Evolutionary conservation across 2,113 vertebrate species (phyloP).

Genomic region (Tyto alba): DNA sequence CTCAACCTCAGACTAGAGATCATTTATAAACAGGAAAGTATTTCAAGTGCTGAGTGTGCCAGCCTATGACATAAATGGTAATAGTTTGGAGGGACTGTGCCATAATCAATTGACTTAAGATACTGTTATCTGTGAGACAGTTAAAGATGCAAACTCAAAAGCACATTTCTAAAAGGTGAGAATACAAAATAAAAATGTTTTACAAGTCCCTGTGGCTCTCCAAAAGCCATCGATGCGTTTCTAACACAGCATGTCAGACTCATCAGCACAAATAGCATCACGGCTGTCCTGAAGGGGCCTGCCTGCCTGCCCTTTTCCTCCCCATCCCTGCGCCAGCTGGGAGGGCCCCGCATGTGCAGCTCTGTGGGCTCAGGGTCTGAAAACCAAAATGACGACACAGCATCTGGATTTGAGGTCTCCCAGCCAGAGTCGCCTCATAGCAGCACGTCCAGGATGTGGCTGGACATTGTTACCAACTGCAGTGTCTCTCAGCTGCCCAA

Average conservation of each 20-base stretch:
- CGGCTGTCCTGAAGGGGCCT: background rate
- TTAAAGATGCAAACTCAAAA: background rate
- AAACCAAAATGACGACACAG: background rate
- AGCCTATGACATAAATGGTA: background rate
- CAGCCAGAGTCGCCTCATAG: background rate
- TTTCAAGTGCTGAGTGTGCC: background rate
- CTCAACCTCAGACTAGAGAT: background rate
- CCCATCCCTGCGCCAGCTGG: background rate
- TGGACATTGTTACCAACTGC: background rate
- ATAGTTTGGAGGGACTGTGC: background rate
- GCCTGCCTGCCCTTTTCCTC: background rate
- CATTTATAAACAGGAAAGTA: background rate
- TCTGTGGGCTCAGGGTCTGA: background rate
- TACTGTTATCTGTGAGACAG: background rate
- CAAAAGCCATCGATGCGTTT: background rate
- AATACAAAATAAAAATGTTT: background rate
- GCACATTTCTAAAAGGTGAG: background rate
- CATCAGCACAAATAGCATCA: background rate
- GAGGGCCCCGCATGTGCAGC: fast-evolving
- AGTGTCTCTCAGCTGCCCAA: background rate
- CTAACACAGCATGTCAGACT: background rate
- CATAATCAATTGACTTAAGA: background rate
- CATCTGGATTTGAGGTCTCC: background rate
- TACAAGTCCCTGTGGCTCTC: background rate
- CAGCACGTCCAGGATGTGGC: background rate